A percentile compares a stretch with the other conserved stretches of the same genome.
These are phyloP conservation scores for Pomatorhinus ruficollis DNA, from an alignment of 2,113 vertebrate species.

Conservation along the genomic window DNA sequence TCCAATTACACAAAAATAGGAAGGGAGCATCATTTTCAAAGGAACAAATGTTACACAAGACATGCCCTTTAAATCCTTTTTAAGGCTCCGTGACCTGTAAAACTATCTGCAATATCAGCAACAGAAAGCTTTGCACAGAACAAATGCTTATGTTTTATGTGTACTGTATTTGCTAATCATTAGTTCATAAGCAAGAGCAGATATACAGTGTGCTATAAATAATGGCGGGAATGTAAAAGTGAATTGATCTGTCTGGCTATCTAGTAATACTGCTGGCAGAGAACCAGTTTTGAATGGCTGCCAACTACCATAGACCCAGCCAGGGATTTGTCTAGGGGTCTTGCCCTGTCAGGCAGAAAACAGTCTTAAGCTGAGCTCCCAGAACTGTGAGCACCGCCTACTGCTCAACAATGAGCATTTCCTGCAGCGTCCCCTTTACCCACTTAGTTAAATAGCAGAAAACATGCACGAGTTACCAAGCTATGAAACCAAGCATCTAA, in stretches of 20 bases:
- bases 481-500: constrained; percentile 64
- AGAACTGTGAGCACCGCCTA: constrained; percentile 58
- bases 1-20: constrained; percentile 74
- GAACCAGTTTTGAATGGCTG: constrained; percentile 79
- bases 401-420: constrained; percentile 21
- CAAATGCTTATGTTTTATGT: constrained; percentile 82
- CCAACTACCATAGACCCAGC: constrained; percentile 80
- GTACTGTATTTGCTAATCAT: constrained; percentile 86
- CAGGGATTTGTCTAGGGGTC: constrained; percentile 83
- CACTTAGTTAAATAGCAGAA: constrained; percentile 65
- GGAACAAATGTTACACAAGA: constrained; percentile 75
- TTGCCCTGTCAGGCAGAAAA: constrained; percentile 83
- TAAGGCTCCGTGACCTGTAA: constrained; percentile 77
- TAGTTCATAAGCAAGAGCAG: constrained; percentile 84
- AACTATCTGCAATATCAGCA: constrained; percentile 83
- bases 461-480: constrained; percentile 63
- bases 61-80: constrained; percentile 84
- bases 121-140: constrained; percentile 75
- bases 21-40: constrained; percentile 76
- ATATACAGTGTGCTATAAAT: constrained; percentile 85
- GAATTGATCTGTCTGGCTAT: constrained; percentile 89
- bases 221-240: constrained; percentile 84
- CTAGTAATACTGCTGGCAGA: constrained; percentile 82
- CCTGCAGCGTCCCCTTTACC: constrained; percentile 56
- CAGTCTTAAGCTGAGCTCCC: constrained; percentile 76